A percentile compares a stretch with the other conserved stretches of the same genome.
Evolutionary conservation across 2,888 invertebrate genomes (phyloP).

Genomic region (Lepeophtheirus nordmannii): DNA sequence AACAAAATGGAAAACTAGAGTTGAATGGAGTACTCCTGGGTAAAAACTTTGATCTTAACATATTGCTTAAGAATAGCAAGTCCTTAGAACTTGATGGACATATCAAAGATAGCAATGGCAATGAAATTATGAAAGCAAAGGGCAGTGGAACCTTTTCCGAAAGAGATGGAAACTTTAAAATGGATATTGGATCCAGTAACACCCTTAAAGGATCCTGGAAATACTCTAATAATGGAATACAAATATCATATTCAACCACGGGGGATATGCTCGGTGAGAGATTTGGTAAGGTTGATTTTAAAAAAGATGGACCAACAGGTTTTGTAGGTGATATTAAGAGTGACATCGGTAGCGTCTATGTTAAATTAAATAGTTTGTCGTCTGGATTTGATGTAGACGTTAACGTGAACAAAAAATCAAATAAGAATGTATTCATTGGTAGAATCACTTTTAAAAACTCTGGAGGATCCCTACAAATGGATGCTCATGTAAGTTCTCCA

Average conservation of each 20-base stretch:
- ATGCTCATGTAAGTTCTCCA: slow-evolving; percentile 1
- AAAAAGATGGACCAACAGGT: neutral
- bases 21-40: neutral
- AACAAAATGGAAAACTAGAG: neutral
- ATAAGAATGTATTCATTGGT: neutral
- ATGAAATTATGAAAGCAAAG: neutral
- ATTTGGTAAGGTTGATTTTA: neutral
- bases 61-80: neutral
- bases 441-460: neutral
- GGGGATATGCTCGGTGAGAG: neutral
- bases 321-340: neutral
- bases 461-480: neutral
- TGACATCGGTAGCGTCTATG: neutral
- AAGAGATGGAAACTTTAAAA: neutral
- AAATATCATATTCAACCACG: neutral
- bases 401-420: neutral
- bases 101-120: neutral
- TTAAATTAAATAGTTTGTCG: neutral
- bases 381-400: neutral
- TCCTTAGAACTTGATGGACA: neutral
- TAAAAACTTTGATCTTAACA: neutral
- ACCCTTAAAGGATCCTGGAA: neutral
- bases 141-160: neutral
- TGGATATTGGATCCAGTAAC: neutral
- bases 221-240: neutral